phyloP scores from a whole-genome alignment of 2,888 invertebrate genomes.

The Ptychoptera contaminata region DNA sequence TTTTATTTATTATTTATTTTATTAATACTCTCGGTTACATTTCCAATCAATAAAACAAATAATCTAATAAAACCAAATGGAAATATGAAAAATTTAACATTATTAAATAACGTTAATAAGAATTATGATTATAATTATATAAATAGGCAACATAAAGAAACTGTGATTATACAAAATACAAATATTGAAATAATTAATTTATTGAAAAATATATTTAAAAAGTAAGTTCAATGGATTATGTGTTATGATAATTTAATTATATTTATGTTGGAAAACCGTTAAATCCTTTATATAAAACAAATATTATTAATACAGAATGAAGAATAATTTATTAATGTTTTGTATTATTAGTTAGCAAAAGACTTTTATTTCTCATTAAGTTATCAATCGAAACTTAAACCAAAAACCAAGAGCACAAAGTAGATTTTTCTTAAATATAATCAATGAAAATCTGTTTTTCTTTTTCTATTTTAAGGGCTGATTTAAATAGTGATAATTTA shows the following conservation, averaged over 20 bases:
- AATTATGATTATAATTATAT: constrained; percentile 4
- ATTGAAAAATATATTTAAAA: constrained; percentile 33
- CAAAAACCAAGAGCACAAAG: no score
- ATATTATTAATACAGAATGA: no score
- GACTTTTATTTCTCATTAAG: no score
- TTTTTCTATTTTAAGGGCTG: constrained; percentile 35
- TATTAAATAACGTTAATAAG: constrained; percentile 1
- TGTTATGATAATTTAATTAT: constrained; percentile 27
- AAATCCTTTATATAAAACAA: no score
- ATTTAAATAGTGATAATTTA: constrained; percentile 38
- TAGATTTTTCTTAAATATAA: no score
- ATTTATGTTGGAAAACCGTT: constrained; percentile 20
- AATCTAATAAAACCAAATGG: constrained; percentile 5
- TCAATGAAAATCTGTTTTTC: no score
- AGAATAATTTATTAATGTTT: no score
- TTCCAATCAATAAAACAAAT: constrained; percentile 22
- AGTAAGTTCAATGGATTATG: constrained; percentile 31
- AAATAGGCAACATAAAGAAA: constrained; percentile 31
- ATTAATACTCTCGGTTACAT: constrained; percentile 35
- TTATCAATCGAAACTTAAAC: no score
- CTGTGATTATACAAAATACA: constrained; percentile 34
- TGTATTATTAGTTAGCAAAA: no score
- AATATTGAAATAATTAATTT: constrained; percentile 28
- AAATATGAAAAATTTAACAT: constrained; percentile 3
- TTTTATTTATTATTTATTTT: constrained; percentile 38